Evolutionary conservation across 2,888 invertebrate species (phyloP).

Genomic region (Allophyes oxyacanthae): DNA sequence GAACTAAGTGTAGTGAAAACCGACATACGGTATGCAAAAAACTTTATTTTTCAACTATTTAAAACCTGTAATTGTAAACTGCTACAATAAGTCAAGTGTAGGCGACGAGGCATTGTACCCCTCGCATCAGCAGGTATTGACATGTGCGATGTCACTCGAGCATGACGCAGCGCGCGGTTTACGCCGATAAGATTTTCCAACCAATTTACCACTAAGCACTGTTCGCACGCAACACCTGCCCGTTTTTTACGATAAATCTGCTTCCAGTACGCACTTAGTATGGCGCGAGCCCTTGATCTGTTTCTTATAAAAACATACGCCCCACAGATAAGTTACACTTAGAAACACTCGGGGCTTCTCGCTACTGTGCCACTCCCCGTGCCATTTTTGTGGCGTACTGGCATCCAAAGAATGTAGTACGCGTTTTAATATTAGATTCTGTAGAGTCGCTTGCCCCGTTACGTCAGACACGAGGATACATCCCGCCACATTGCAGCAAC

Average conservation of each 20-base stretch:
- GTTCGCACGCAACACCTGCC: constrained; percentile 70
- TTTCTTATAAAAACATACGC: constrained; percentile 73
- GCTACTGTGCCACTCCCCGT: constrained; percentile 50
- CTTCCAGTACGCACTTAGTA: constrained; percentile 69
- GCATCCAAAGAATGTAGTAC: constrained; percentile 63
- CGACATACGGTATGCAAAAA: no score
- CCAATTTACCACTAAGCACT: constrained; percentile 68
- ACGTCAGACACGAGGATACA: constrained; percentile 75
- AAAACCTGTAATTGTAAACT: constrained; percentile 35
- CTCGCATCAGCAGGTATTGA: constrained; percentile 68
- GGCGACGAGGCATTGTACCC: constrained; percentile 18
- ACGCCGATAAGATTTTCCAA: constrained; percentile 72
- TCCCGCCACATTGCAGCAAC: constrained; percentile 72
- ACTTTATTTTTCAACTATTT: constrained; percentile 39
- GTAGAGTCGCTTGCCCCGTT: constrained; percentile 63
- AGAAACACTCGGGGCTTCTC: constrained; percentile 64
- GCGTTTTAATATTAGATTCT: constrained; percentile 71
- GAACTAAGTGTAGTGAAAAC: no score
- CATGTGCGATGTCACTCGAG: constrained; percentile 74
- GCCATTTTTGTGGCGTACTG: constrained; percentile 64
- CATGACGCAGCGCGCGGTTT: constrained; percentile 54
- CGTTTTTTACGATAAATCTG: constrained; percentile 73
- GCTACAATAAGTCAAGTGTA: constrained; percentile 38
- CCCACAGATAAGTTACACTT: constrained; percentile 71
- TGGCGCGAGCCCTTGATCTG: constrained; percentile 70